Conservation (phyloP, 2,888 invertebrate genomes). For the Cephus pulcher region DNA sequence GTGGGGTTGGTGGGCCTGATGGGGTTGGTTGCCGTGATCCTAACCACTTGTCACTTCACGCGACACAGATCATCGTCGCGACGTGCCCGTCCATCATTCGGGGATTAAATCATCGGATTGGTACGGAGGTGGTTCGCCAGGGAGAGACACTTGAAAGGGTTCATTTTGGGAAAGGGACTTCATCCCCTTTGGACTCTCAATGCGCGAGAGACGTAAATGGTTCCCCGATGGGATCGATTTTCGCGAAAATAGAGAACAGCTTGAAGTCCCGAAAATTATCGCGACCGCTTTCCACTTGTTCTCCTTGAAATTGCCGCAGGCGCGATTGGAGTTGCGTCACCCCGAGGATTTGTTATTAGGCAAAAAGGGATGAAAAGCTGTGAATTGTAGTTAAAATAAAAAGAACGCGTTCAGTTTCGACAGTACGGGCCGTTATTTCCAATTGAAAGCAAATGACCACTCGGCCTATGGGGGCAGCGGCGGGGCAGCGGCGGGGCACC, state of each 20-base stretch:
- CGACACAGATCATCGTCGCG: constrained; percentile 63
- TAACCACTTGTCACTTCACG: constrained; percentile 66
- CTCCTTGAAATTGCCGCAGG: no score
- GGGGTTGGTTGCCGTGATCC: constrained; percentile 51
- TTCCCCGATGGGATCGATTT: background rate
- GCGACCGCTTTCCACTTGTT: no score
- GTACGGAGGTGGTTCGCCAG: constrained; percentile 17
- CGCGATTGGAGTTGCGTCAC: no score
- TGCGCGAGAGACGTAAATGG: background rate
- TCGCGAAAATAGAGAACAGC: no score
- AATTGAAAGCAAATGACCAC: constrained; percentile 64
- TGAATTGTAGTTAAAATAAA: no score
- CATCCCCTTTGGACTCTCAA: constrained; percentile 1
- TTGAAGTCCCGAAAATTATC: no score
- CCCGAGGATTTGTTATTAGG: no score
- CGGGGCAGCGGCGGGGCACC: background rate
- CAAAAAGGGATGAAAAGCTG: no score
- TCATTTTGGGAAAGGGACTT: constrained; percentile 32
- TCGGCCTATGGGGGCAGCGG: constrained; percentile 20
- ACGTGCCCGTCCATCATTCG: constrained; percentile 63
- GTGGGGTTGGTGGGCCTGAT: no score
- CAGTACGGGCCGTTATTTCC: constrained; percentile 33
- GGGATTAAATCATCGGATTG: constrained; percentile 64
- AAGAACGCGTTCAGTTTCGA: no score
- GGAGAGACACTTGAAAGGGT: constrained; percentile 27